Evolutionary conservation across 2,113 vertebrate species (phyloP).

Genomic region (Neoarius graeffei): DNA sequence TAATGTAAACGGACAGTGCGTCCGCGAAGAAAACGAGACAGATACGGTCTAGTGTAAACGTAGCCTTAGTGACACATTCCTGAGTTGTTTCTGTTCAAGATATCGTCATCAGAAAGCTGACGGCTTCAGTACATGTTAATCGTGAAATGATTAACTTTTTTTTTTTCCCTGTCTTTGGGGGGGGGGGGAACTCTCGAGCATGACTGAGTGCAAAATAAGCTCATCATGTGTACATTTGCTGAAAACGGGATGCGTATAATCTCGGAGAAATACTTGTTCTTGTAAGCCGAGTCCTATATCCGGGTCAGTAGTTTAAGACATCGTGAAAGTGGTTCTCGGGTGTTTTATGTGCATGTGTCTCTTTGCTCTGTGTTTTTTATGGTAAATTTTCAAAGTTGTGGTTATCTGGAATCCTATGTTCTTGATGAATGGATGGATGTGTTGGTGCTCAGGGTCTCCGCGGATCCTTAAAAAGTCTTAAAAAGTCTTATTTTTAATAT

Average conservation of each 20-base stretch:
- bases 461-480: too few relatives aligned
- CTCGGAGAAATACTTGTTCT: not conserved
- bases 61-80: too few relatives aligned
- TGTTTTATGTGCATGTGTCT: too few relatives aligned
- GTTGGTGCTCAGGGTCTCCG: too few relatives aligned
- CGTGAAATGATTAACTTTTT: not conserved
- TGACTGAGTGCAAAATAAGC: not conserved
- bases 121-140: not conserved
- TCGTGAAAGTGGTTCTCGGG: not conserved
- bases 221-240: not conserved
- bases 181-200: too few relatives aligned
- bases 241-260: constrained; percentile 20
- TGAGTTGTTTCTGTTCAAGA: too few relatives aligned
- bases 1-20: too few relatives aligned
- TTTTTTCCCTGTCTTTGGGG: not conserved
- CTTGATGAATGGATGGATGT: not conserved
- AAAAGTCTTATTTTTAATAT: too few relatives aligned
- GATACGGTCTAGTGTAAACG: too few relatives aligned
- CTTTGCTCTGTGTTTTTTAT: too few relatives aligned
- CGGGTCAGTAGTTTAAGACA: constrained; percentile 15
- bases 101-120: too few relatives aligned
- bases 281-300: not conserved
- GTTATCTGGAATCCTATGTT: not conserved
- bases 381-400: not conserved
- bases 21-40: too few relatives aligned